A percentile compares a stretch with the other conserved stretches of the same genome.
Evolutionary conservation across 2,113 vertebrate genomes (phyloP).

Genomic region (Sturnus vulgaris): DNA sequence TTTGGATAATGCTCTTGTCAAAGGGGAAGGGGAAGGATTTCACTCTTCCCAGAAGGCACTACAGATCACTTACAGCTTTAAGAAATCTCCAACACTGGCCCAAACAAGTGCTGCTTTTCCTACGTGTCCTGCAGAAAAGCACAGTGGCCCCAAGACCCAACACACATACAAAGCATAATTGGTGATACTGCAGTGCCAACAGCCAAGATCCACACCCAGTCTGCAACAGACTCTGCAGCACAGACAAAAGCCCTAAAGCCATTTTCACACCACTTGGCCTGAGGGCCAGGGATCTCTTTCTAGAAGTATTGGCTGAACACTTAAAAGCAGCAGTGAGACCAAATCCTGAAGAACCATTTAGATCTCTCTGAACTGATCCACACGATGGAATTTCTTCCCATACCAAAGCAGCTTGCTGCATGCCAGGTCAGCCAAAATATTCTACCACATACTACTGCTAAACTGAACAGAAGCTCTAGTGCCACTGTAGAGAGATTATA

Average conservation of each 20-base stretch:
- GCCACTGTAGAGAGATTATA: neutral
- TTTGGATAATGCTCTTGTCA: neutral
- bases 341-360: neutral
- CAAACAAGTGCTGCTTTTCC: neutral
- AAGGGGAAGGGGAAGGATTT: neutral
- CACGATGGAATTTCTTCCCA: neutral
- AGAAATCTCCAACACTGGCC: neutral
- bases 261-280: neutral
- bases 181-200: neutral
- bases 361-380: neutral
- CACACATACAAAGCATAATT: accelerated
- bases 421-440: neutral
- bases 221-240: neutral
- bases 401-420: neutral
- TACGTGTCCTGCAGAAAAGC: neutral
- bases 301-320: neutral
- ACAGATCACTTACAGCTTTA: neutral
- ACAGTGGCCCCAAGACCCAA: neutral
- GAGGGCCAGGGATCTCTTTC: neutral
- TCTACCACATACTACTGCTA: neutral
- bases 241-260: neutral
- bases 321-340: neutral
- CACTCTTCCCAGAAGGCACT: neutral
- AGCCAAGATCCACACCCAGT: neutral
- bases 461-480: neutral